Base-by-base conservation (phyloP, 2,113 vertebrate genomes). In the Alexandromys fortis region DNA sequence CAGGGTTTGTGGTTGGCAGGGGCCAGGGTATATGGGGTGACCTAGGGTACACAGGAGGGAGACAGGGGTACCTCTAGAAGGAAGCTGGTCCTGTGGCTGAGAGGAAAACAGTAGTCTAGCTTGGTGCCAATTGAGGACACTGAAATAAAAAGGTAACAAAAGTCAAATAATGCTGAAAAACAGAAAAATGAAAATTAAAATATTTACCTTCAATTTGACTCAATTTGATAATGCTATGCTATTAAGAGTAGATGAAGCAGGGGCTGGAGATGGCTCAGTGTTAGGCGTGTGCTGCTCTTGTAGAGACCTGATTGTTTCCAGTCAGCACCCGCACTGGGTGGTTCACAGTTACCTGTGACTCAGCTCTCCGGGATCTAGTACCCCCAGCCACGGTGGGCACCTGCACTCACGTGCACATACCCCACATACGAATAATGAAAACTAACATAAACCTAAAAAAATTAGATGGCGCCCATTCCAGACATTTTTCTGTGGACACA, bases 91-190 rank as follows among this genome's bases (percentile, higher is more conserved):
- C 19, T 73, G 76, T 30, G 19, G 9, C 49, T 78, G 72, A 49
- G 61, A 92, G 81, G 79, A 94, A 90, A 45, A 35, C 21, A 52
- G 5, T 38, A 30, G 38, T 28, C 5, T 35, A 73, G 70, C 42
- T 70, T 90, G 61, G 35, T 85, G 78, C n/a, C 42, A 42, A 86
- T 16, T n/a, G 8, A n/a, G 65, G 83, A 4, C 28, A 67, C 55
- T 90, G 81, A 82, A 63, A 22, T 17, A 67, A 94, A 61, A 83
- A 72, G 77, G 70, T 16, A 52, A 7, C 19, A 45, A 72, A 61
- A 49, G 73, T 83, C 52, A 89, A 65, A n/a, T 94, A 81, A 63
- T 94, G 67, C 17, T n/a, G 75, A 79, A 93, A 73, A 73, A 24
- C 6, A 75, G 8, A 6, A 73, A 94, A 58, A 30, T 70, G 75